Evolutionary conservation across 64 coral and sea anemone species (phyloP), one percentile per base, ranked within the genome.

Genomic region (Platygyra sinensis): DNA sequence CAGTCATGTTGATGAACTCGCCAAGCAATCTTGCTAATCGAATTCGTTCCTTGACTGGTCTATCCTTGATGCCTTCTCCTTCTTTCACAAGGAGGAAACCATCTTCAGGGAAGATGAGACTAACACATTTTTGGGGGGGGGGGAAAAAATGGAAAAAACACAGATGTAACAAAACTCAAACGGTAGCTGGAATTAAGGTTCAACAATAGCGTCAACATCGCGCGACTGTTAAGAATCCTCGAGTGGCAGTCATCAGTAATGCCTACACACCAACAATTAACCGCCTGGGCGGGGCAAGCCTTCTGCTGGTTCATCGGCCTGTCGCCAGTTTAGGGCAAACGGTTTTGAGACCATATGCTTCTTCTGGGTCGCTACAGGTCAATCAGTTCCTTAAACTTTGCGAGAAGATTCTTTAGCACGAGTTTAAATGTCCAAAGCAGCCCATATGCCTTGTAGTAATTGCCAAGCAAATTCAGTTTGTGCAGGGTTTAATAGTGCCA

Each of bases 231-330:
- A 10, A 91, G 57, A 14, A 84, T 60, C 5, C n/a, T 76, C 10
- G 0, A 18, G 22, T 8, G 64, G 64, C 3, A n/a, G 78, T 62
- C 13, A 20, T 22, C 15, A 91, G 30, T 25, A 91, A 74, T 15
- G 79, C 81, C n/a, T 62, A 28, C 60, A 19, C 89, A 91, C 89
- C 89, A 91, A 9, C 30, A 84, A 52, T 91, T 27, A 29, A 91
- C 85, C 10, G 51, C 69, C 2, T 46, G 13, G 0, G 54, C 8
- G 0, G 80, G 14, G 52, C n/a, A 74, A 84, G 1, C 89, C 89
- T 10, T 57, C 80, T 60, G 15, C 79, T 75, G 60, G n/a, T n/a
- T 85, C 89, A 67, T 91, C 30, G n/a, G 15, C 19, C 33, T 91
- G 20, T 46, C 59, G 17, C 89, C 89, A 91, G 8, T 30, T 72